Percentiles rank a stretch among this genome's conserved stretches.
Conservation (phyloP, 2,797 vertebrate species). For the Cyprinodon diabolis region DNA sequence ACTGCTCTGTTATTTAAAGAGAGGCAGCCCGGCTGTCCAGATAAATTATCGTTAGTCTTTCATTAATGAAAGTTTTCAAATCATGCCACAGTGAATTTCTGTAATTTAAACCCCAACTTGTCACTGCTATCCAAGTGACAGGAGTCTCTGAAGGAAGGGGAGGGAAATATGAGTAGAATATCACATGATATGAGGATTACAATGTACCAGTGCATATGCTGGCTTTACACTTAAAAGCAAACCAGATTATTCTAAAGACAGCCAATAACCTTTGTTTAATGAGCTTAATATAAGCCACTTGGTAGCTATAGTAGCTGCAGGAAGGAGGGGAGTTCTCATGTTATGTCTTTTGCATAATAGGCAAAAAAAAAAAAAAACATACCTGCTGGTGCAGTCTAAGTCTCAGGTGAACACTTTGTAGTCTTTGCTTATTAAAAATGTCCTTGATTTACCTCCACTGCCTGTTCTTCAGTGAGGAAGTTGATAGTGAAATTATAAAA, state of each 20-base stretch:
- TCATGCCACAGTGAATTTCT: constrained; percentile 59
- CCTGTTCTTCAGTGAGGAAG: background rate
- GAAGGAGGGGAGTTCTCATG: background rate
- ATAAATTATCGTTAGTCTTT: constrained; percentile 74
- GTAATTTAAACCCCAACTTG: constrained; percentile 59
- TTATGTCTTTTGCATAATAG: background rate
- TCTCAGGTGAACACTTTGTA: background rate
- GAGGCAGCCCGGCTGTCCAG: constrained; percentile 68
- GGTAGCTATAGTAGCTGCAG: background rate
- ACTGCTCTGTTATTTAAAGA: constrained; percentile 72
- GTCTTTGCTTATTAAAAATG: background rate
- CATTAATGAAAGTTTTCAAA: constrained; percentile 72
- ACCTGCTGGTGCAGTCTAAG: background rate
- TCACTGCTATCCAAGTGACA: constrained; percentile 49
- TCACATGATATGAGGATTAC: background rate
- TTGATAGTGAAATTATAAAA: background rate
- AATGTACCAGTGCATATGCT: background rate
- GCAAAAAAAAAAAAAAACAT: background rate
- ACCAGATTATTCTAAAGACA: background rate
- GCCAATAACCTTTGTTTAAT: background rate
- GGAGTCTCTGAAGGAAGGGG: constrained; percentile 52
- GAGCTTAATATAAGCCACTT: background rate
- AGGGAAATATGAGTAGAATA: background rate
- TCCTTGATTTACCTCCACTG: background rate
- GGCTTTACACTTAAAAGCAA: background rate